These are phyloP conservation scores for Zonitis immaculata DNA, from an alignment of 2,888 invertebrate genomes.

Conservation along the genomic window DNA sequence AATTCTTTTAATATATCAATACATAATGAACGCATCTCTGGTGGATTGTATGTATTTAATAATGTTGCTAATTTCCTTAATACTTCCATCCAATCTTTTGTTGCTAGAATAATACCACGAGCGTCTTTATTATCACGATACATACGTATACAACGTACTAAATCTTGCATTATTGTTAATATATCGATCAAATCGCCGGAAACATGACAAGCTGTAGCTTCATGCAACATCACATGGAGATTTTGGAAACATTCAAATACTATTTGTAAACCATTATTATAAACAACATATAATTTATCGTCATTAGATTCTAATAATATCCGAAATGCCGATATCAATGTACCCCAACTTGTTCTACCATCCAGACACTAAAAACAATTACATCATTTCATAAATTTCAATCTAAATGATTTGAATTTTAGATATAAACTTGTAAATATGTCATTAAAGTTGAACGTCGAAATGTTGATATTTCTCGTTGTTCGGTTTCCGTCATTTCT, in stretches of 20 bases:
- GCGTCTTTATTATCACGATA: constrained; percentile 65
- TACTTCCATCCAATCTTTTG: constrained; percentile 86
- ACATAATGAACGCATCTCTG: constrained; percentile 74
- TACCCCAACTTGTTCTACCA: constrained; percentile 89
- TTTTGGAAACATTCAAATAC: constrained; percentile 84
- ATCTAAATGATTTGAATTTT: not conserved
- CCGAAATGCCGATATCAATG: constrained; percentile 84
- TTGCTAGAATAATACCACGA: constrained; percentile 60
- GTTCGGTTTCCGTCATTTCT: constrained; percentile 70
- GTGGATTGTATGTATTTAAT: constrained; percentile 83
- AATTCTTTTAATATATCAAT: constrained; percentile 76
- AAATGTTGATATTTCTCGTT: constrained; percentile 80
- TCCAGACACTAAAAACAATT: constrained; percentile 61
- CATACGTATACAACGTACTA: constrained; percentile 67
- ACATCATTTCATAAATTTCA: constrained; percentile 2
- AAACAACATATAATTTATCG: constrained; percentile 84
- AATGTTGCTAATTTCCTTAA: constrained; percentile 81
- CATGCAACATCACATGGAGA: constrained; percentile 89
- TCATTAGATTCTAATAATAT: constrained; percentile 86
- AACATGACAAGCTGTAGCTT: constrained; percentile 85
- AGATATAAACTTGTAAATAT: constrained; percentile 65
- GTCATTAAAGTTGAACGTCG: constrained; percentile 79
- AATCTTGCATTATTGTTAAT: constrained; percentile 68
- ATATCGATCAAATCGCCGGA: constrained; percentile 80
- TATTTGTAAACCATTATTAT: constrained; percentile 80